phyloP scores from a whole-genome alignment of 2,797 vertebrate species.

The Amblyopsis hoosieri region DNA sequence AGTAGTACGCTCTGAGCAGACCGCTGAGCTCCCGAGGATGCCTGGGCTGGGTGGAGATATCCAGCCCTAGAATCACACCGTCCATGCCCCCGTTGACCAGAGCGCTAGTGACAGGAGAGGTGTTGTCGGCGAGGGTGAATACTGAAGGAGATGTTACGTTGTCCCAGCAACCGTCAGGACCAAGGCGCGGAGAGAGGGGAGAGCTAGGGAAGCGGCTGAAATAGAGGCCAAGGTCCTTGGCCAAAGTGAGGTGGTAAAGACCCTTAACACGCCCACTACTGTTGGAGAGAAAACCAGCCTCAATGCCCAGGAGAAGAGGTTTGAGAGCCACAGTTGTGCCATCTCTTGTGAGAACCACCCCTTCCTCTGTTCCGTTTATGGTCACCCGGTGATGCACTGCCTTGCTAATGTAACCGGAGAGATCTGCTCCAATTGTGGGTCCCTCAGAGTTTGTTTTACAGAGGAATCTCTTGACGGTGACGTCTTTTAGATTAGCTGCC shows the following conservation, averaged over 20 bases:
- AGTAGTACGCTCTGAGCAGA: conserved; percentile 82
- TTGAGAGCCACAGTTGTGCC: conserved; percentile 83
- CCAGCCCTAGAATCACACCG: conserved; percentile 77
- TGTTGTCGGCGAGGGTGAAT: conserved; percentile 74
- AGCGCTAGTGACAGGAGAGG: conserved; percentile 71
- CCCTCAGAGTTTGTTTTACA: conserved; percentile 8
- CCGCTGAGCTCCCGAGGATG: conserved; percentile 57
- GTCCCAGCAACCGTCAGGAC: conserved; percentile 86
- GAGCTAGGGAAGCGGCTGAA: conserved; percentile 46
- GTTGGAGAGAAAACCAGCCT: conserved; percentile 69
- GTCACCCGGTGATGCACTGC: conserved; percentile 57
- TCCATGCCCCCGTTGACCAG: conserved; percentile 87
- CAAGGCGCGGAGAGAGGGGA: conserved; percentile 34
- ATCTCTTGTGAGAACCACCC: conserved; percentile 83
- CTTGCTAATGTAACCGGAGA: conserved; percentile 50
- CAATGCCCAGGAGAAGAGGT: conserved; percentile 81
- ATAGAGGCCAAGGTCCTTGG: conserved; percentile 63
- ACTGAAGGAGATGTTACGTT: conserved; percentile 64
- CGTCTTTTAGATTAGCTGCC: conserved; percentile 42
- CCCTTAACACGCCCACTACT: neutral
- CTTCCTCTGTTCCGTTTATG: conserved; percentile 58
- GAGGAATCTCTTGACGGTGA: conserved; percentile 56
- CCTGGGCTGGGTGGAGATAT: conserved; percentile 38
- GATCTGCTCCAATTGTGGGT: conserved; percentile 29
- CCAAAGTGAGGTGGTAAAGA: conserved; percentile 71